Evolutionary conservation across 2,888 invertebrate genomes (phyloP).

Genomic region (Hypselothyrea guttata): DNA sequence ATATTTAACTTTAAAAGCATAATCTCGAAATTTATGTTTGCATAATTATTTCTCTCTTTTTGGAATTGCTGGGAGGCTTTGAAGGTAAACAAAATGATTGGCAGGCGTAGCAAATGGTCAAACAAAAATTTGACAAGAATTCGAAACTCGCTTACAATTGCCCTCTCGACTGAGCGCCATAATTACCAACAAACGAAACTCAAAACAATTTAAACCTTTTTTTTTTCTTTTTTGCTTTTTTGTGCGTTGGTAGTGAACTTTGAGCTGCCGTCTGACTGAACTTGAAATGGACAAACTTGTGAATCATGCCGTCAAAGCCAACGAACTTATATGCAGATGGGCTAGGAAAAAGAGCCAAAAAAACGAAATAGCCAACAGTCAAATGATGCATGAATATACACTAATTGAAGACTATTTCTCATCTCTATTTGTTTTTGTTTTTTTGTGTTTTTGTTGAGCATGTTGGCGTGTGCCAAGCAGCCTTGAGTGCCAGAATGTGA

Average conservation of each 20-base stretch:
- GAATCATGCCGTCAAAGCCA: constrained; percentile 34
- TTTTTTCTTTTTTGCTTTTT: no score
- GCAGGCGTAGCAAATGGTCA: constrained; percentile 57
- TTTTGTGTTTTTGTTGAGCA: not conserved
- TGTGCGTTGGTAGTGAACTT: constrained; percentile 24
- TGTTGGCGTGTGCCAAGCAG: constrained; percentile 5
- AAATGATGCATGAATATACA: constrained; percentile 3
- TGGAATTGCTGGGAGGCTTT: constrained; percentile 30
- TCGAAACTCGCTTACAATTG: constrained; percentile 32
- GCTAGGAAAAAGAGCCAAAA: not conserved
- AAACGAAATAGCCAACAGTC: constrained; percentile 1
- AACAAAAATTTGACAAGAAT: constrained; percentile 26
- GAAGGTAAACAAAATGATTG: constrained; percentile 48
- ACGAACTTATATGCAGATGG: constrained; percentile 35
- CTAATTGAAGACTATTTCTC: not conserved
- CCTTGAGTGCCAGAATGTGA: constrained; percentile 10
- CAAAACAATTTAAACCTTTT: constrained; percentile 9
- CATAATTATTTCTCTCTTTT: constrained; percentile 20
- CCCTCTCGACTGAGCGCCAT: constrained; percentile 6
- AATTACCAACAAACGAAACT: constrained; percentile 23
- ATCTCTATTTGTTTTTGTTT: no score
- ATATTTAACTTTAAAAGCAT: constrained; percentile 44
- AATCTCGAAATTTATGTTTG: constrained; percentile 19
- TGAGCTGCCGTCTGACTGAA: constrained; percentile 19
- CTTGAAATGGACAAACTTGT: constrained; percentile 28